phyloP scores from a whole-genome alignment of 1,140 invertebrate species.

The Pseudachorutes palmiensis region DNA sequence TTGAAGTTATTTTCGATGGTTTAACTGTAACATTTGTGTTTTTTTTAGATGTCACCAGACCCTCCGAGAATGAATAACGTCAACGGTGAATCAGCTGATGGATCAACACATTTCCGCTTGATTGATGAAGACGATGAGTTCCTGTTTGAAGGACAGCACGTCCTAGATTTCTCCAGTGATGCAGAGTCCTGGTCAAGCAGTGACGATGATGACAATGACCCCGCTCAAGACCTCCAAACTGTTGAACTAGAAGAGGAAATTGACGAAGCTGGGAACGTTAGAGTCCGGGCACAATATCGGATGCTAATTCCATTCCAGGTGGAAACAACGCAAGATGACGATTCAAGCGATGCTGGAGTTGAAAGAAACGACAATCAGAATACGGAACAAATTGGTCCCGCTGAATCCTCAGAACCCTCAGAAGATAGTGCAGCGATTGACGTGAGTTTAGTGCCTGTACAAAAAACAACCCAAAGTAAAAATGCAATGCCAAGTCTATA shows the following conservation, averaged over 20 bases:
- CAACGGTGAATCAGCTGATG: background rate
- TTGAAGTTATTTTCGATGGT: too few relatives aligned
- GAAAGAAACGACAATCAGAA: background rate
- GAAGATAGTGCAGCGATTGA: too few relatives aligned
- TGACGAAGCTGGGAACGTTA: background rate
- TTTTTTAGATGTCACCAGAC: slow-evolving; percentile 2
- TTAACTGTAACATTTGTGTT: too few relatives aligned
- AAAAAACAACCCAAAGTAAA: too few relatives aligned
- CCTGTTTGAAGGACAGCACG: background rate
- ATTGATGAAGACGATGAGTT: background rate
- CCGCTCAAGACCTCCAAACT: background rate
- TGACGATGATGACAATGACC: background rate
- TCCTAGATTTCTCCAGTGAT: background rate
- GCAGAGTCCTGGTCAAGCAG: background rate
- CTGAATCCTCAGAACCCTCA: background rate
- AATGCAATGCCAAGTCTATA: too few relatives aligned
- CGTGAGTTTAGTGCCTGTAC: too few relatives aligned
- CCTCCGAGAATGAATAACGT: background rate
- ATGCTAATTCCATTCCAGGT: slow-evolving; percentile 2
- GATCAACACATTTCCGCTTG: background rate
- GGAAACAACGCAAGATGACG: background rate
- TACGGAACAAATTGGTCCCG: background rate
- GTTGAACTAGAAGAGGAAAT: background rate
- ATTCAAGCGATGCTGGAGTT: background rate
- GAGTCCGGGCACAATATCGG: background rate